phyloP scores from a whole-genome alignment of 2,113 vertebrate species.

The Erythrocercus mccallii region DNA sequence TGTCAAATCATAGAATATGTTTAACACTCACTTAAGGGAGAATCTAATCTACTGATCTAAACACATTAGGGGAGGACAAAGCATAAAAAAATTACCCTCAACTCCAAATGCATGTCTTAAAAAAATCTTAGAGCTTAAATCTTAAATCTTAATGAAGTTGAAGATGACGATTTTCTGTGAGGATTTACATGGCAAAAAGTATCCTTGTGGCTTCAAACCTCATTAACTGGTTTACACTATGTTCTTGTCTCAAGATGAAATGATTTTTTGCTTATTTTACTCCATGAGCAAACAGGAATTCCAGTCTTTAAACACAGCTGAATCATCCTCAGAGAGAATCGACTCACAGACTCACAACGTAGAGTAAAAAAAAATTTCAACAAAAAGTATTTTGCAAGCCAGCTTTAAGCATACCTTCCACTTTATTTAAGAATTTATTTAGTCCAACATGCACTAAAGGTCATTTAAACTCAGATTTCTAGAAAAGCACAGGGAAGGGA shows the following conservation, averaged over 20 bases:
- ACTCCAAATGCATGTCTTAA: not conserved
- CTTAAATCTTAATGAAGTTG: too few relatives aligned
- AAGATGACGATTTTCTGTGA: not conserved
- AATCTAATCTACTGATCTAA: not conserved
- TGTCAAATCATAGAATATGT: not conserved
- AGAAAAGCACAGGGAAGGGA: not conserved
- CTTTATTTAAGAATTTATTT: not conserved
- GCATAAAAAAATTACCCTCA: not conserved
- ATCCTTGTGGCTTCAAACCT: not conserved
- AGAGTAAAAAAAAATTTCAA: not conserved
- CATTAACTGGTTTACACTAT: not conserved
- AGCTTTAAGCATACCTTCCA: not conserved
- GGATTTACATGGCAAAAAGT: not conserved
- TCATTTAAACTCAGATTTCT: not conserved
- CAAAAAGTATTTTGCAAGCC: not conserved
- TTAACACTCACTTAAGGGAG: not conserved
- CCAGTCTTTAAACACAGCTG: not conserved
- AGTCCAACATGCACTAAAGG: not conserved
- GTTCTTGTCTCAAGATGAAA: not conserved
- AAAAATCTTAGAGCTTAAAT: not conserved
- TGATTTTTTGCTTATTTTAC: not conserved
- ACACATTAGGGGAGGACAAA: not conserved
- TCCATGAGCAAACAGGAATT: not conserved
- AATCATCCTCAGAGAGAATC: not conserved
- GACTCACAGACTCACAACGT: not conserved